Evolutionary conservation across 2,888 invertebrate species (phyloP).

Genomic region (Drosophila mimica): DNA sequence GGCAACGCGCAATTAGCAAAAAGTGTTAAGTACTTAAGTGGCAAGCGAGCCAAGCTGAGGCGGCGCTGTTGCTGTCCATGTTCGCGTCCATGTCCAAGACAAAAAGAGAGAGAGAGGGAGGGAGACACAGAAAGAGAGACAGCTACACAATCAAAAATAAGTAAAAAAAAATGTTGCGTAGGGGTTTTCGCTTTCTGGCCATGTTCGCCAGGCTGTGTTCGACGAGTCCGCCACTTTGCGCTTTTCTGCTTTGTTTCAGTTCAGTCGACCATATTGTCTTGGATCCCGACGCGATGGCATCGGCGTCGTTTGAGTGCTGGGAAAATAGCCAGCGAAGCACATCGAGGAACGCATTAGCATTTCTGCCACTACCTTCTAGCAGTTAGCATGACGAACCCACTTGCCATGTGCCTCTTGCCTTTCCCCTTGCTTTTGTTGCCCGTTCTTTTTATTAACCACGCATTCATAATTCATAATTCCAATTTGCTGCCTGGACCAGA

Average conservation of each 20-base stretch:
- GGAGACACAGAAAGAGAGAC: background rate
- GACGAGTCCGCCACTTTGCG: slow-evolving; percentile 66
- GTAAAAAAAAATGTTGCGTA: slow-evolving; percentile 58
- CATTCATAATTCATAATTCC: slow-evolving; percentile 83
- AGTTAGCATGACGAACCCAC: slow-evolving; percentile 74
- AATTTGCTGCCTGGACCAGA: slow-evolving; percentile 75
- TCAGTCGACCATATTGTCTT: slow-evolving; percentile 79
- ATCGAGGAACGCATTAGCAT: slow-evolving; percentile 79
- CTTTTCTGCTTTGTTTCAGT: slow-evolving; percentile 81
- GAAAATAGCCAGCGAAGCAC: slow-evolving; percentile 78
- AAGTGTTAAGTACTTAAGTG: slow-evolving; percentile 82
- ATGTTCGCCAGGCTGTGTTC: slow-evolving; percentile 29
- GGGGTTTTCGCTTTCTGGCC: slow-evolving; percentile 71
- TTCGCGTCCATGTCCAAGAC: slow-evolving; percentile 33
- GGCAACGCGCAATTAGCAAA: slow-evolving; percentile 77
- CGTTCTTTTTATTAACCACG: slow-evolving; percentile 78
- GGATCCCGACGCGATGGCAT: slow-evolving; percentile 22
- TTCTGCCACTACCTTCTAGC: slow-evolving; percentile 59
- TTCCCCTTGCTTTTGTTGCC: slow-evolving; percentile 39
- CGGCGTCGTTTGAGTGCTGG: slow-evolving; percentile 80
- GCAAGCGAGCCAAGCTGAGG: slow-evolving; percentile 63
- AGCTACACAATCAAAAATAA: slow-evolving; percentile 10
- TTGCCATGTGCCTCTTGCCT: slow-evolving; percentile 51
- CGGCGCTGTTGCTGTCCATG: slow-evolving; percentile 48
- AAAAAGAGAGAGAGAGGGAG: slow-evolving; percentile 4